Evolutionary conservation across 2,888 invertebrate species (phyloP).

Genomic region (Bombylius major): DNA sequence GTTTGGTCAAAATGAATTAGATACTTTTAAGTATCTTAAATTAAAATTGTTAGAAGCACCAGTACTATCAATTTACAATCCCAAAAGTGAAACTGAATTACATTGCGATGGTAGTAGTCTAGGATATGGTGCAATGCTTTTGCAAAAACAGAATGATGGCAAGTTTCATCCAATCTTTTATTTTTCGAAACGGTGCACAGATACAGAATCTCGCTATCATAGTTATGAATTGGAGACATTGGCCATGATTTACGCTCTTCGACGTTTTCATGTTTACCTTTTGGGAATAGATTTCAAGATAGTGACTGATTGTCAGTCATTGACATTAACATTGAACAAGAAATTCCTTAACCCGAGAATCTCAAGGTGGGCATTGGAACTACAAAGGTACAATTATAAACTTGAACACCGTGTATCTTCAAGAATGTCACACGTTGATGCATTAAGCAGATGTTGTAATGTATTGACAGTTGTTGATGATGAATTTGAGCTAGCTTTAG

Average conservation of each 20-base stretch:
- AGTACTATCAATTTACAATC: too few species aligned
- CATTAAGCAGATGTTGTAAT: neutral
- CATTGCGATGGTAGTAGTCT: neutral
- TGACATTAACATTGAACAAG: slow-evolving; percentile 14
- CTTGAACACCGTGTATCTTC: neutral
- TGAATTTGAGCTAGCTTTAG: neutral
- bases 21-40: too few species aligned
- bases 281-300: slow-evolving; percentile 18
- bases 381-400: slow-evolving; percentile 12
- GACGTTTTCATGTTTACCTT: slow-evolving; percentile 19
- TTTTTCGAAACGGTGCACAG: slow-evolving; percentile 20
- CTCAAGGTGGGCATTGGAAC: slow-evolving; percentile 15
- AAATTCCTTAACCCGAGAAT: slow-evolving; percentile 17
- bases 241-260: slow-evolving; percentile 19
- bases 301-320: slow-evolving; percentile 18
- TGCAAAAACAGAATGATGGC: slow-evolving; percentile 2
- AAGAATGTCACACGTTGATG: neutral
- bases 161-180: slow-evolving; percentile 11
- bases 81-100: neutral
- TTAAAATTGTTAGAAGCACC: too few species aligned
- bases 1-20: too few species aligned
- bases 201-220: slow-evolving; percentile 18
- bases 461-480: neutral
- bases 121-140: neutral
- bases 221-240: slow-evolving; percentile 23